Evolutionary conservation across 2,113 vertebrate species (phyloP).

Genomic region (Hippocampus abdominalis): DNA sequence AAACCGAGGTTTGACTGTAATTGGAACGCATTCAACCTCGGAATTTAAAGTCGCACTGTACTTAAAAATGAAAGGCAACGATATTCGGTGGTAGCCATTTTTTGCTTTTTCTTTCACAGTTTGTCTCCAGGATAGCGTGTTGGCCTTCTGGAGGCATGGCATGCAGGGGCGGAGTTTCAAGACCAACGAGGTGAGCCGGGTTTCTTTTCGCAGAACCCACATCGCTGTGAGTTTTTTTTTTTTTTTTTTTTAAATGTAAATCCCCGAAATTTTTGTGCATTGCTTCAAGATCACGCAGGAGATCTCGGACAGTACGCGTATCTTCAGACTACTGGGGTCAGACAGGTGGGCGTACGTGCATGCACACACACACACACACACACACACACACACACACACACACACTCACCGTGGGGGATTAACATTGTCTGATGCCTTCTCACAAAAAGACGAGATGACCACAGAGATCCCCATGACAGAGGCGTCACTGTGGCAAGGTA

Average conservation of each 20-base stretch:
- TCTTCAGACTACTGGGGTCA: constrained; percentile 96
- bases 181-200: constrained; percentile 87
- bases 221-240: neutral
- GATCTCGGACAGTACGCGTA: constrained; percentile 95
- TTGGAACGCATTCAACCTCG: neutral
- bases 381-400: neutral
- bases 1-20: too few relatives aligned
- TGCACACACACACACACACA: neutral
- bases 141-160: constrained; percentile 97
- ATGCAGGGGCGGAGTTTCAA: constrained; percentile 98
- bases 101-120: constrained; percentile 66
- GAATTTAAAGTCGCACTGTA: too few relatives aligned
- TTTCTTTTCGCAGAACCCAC: neutral
- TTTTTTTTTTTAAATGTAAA: neutral
- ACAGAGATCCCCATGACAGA: constrained; percentile 48
- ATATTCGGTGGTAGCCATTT: neutral
- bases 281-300: constrained; percentile 90
- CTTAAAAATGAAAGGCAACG: neutral
- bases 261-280: constrained; percentile 4
- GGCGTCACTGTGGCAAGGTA: constrained; percentile 56
- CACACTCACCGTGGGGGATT: constrained; percentile 30
- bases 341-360: constrained; percentile 82
- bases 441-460: constrained; percentile 51
- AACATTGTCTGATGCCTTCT: constrained; percentile 54
- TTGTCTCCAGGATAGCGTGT: constrained; percentile 94